Evolutionary conservation across 2,113 vertebrate species (phyloP).

Genomic region (Mionectes macconnelli): DNA sequence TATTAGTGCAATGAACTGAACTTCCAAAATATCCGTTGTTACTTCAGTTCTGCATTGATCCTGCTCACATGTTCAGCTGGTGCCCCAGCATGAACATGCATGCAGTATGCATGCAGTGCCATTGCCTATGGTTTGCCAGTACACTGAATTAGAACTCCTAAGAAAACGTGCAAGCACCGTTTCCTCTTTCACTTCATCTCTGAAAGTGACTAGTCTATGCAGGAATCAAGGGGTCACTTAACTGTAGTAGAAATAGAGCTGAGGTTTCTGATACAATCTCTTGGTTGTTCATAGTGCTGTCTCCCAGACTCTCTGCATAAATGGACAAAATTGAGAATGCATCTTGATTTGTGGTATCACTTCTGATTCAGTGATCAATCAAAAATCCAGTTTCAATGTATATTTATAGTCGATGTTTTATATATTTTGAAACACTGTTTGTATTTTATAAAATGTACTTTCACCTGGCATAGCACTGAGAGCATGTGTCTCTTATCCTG

Average conservation of each 20-base stretch:
- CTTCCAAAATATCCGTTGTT: neutral
- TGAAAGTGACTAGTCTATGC: neutral
- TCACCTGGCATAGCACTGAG: neutral
- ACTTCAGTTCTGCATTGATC: constrained; percentile 30
- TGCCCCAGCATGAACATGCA: no score
- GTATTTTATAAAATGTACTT: neutral
- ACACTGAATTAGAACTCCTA: neutral
- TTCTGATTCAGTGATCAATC: neutral
- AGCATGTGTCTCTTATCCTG: neutral
- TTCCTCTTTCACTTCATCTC: neutral
- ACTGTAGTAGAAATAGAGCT: neutral
- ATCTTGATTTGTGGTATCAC: neutral
- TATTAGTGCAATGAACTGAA: neutral
- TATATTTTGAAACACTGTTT: neutral
- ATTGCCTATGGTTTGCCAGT: neutral
- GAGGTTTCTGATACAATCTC: neutral
- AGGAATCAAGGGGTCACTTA: neutral
- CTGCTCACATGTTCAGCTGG: neutral
- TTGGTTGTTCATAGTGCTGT: neutral
- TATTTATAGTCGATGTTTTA: neutral
- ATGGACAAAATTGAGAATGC: neutral
- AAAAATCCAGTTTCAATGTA: neutral
- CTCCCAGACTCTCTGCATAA: neutral
- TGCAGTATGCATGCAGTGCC: neutral
- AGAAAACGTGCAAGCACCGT: neutral